phyloP scores from a whole-genome alignment of 2,888 invertebrate genomes.

The Nasonia oneida region DNA sequence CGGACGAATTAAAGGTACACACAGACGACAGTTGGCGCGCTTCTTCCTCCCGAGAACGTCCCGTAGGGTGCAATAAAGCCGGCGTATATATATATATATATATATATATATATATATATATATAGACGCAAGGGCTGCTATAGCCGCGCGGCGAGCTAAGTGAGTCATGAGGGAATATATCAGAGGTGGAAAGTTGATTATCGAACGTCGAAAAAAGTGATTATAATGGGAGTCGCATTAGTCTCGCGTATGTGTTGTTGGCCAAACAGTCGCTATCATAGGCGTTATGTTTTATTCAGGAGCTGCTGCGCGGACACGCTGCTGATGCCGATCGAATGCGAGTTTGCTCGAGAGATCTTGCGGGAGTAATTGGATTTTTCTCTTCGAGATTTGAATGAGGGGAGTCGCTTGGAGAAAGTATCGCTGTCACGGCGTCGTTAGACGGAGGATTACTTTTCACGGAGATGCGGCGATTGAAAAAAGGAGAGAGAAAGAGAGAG shows the following conservation, averaged over 20 bases:
- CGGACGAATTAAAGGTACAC: slow-evolving; percentile 25
- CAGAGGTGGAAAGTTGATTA: slow-evolving; percentile 15
- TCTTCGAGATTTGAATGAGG: background rate
- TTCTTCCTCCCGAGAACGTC: slow-evolving; percentile 21
- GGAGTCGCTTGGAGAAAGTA: background rate
- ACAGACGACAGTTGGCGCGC: slow-evolving; percentile 34
- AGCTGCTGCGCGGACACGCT: background rate
- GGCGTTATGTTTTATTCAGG: background rate
- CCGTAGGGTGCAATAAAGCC: slow-evolving; percentile 39
- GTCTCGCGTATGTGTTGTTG: background rate
- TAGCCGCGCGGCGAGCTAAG: background rate
- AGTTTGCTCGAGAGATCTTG: background rate
- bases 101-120: too few relatives aligned
- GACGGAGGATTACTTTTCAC: background rate
- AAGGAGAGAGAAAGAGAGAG: too few relatives aligned
- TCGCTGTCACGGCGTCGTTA: background rate
- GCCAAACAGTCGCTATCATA: background rate
- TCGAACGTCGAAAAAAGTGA: slow-evolving; percentile 1
- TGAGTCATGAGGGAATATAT: slow-evolving; percentile 25
- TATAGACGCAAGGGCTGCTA: background rate
- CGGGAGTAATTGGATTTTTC: slow-evolving; percentile 1
- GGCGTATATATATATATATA: background rate
- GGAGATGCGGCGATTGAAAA: too few relatives aligned
- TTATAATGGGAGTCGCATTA: slow-evolving; percentile 12
- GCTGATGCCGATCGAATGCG: background rate